phyloP scores from a whole-genome alignment of 2,113 vertebrate species.

The Trinectes maculatus region DNA sequence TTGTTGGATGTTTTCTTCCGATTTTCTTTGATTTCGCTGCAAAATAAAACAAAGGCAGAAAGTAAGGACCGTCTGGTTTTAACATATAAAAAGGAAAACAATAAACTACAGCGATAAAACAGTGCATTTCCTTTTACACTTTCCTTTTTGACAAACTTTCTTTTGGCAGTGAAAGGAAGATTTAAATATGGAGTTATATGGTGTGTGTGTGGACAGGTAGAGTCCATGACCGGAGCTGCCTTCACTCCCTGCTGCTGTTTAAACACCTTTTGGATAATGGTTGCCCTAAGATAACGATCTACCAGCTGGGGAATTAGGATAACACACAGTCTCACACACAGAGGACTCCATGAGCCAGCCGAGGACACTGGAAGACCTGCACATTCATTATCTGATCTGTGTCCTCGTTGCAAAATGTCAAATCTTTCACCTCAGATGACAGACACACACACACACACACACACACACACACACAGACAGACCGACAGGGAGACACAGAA shows the following conservation, averaged over 20 bases:
- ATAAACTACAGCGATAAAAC: too few species aligned
- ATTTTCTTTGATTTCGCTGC: constrained; percentile 87
- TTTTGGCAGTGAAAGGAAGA: constrained; percentile 15
- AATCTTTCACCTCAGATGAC: constrained; percentile 51
- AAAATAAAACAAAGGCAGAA: constrained; percentile 47
- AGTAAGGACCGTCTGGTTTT: neutral
- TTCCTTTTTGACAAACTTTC: too few species aligned
- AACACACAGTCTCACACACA: constrained; percentile 33
- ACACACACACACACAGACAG: neutral
- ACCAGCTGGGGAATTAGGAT: constrained; percentile 56
- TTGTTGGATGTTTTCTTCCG: constrained; percentile 86
- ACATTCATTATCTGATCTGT: constrained; percentile 46
- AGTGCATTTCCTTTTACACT: too few species aligned
- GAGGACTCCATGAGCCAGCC: constrained; percentile 27
- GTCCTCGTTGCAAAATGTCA: constrained; percentile 65
- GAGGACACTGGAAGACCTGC: constrained; percentile 40
- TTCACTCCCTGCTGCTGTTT: constrained; percentile 58
- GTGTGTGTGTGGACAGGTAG: constrained; percentile 44
- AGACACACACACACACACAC: constrained; percentile 26
- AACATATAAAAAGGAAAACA: constrained; percentile 7
- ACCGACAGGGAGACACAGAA: neutral
- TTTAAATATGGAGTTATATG: constrained; percentile 35
- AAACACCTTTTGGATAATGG: constrained; percentile 72
- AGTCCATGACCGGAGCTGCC: constrained; percentile 29
- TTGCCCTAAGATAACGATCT: constrained; percentile 68